phyloP scores from a whole-genome alignment of 1,140 invertebrate species.

The Heliconius congener region DNA sequence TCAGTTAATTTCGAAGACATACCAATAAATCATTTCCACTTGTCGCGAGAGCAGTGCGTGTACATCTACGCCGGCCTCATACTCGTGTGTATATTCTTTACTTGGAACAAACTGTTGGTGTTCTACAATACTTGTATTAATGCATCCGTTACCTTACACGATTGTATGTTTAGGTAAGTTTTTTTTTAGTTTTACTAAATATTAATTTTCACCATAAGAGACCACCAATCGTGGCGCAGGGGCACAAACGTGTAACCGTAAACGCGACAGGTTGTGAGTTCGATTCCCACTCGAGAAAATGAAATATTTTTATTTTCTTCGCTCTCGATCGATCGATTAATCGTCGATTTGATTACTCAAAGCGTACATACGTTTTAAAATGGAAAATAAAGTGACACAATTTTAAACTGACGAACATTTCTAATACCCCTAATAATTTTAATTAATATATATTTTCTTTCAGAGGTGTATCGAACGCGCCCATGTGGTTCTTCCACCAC shows the following conservation, averaged over 20 bases:
- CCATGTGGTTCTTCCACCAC: too few relatives aligned
- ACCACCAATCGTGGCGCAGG: not conserved
- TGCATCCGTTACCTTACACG: constrained; percentile 88
- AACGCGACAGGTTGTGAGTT: not conserved
- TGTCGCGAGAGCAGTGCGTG: constrained; percentile 79
- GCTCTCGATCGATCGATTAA: not conserved
- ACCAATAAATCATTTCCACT: constrained; percentile 43
- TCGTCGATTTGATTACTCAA: too few relatives aligned
- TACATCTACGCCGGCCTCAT: constrained; percentile 83
- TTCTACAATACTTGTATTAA: constrained; percentile 90
- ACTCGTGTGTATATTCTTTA: constrained; percentile 72
- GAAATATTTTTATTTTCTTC: not conserved
- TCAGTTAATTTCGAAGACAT: constrained; percentile 36
- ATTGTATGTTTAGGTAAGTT: constrained; percentile 86
- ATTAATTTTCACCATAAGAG: not conserved
- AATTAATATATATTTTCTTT: too few relatives aligned
- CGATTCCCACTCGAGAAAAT: not conserved
- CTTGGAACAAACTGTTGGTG: constrained; percentile 73
- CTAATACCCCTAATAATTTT: too few relatives aligned
- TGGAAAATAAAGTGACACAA: too few relatives aligned
- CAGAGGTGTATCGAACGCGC: too few relatives aligned
- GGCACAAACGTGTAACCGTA: not conserved
- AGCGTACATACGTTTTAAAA: too few relatives aligned
- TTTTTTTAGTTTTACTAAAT: not conserved
- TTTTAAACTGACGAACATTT: too few relatives aligned